Evolutionary conservation across 37 sponge, comb jelly and placozoan genomes (phyloP).

Genomic region (Lycopodina hypogea): DNA sequence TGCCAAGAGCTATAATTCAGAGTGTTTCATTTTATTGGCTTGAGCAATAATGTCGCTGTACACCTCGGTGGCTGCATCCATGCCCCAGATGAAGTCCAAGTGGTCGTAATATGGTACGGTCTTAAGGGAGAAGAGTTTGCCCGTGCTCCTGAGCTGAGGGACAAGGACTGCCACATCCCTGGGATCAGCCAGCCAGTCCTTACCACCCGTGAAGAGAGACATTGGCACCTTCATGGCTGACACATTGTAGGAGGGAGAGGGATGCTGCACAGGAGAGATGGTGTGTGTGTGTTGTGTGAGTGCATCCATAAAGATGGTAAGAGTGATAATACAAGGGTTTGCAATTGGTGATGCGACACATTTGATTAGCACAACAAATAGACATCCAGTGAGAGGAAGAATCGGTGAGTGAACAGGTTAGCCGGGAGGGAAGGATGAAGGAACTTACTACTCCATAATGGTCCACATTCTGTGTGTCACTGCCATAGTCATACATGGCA

Average conservation of each 20-base stretch:
- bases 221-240: conserved; percentile 65
- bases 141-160: conserved; percentile 15
- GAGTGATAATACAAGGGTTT: too few species aligned
- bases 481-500: too few species aligned
- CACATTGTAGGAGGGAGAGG: conserved; percentile 73
- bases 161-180: conserved; percentile 58
- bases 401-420: too few species aligned
- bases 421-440: too few species aligned
- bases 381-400: too few species aligned
- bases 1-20: too few species aligned
- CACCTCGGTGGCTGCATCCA: conserved; percentile 57
- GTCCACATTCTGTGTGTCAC: too few species aligned
- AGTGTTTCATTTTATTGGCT: conserved; percentile 32
- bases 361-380: too few species aligned
- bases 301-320: too few species aligned
- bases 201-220: conserved; percentile 66
- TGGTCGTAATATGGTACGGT: conserved; percentile 77
- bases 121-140: conserved; percentile 24
- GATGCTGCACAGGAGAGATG: conserved; percentile 7
- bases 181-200: conserved; percentile 87
- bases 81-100: conserved; percentile 91
- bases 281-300: too few species aligned
- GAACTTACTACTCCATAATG: too few species aligned
- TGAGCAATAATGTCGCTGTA: conserved; percentile 56
- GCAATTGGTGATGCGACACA: too few species aligned